These are phyloP conservation scores for Vicugna pacos DNA, from an alignment of 2,113 vertebrate species.

Conservation along the genomic window DNA sequence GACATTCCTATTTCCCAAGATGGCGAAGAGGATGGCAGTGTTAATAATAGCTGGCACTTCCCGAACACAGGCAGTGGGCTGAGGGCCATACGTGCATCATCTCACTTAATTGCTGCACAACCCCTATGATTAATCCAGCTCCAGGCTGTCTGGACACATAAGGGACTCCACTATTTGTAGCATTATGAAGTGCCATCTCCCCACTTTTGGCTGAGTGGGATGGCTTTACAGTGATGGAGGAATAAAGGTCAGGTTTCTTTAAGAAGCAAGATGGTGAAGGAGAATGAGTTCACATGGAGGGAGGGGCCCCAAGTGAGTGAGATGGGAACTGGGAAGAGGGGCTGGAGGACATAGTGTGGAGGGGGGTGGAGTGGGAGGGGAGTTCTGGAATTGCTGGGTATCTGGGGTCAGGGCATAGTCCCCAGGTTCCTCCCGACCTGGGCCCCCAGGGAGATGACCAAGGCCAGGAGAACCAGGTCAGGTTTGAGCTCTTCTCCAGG, in stretches of 20 bases:
- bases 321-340: background rate
- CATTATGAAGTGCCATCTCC: background rate
- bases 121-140: background rate
- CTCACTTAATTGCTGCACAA: background rate
- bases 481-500: constrained; percentile 66
- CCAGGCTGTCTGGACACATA: accelerated
- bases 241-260: background rate
- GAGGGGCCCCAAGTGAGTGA: background rate
- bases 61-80: background rate
- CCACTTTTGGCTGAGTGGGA: background rate
- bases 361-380: background rate
- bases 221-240: background rate
- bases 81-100: background rate
- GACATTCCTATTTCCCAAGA: background rate
- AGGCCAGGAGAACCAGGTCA: background rate
- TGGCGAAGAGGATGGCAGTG: background rate
- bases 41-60: background rate
- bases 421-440: background rate
- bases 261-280: background rate
- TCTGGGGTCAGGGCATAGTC: background rate
- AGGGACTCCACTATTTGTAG: background rate
- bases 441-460: background rate
- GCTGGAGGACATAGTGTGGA: background rate
- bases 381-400: background rate
- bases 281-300: background rate